Evolutionary conservation across 2,888 invertebrate genomes (phyloP).

Genomic region (Zonitis immaculata): DNA sequence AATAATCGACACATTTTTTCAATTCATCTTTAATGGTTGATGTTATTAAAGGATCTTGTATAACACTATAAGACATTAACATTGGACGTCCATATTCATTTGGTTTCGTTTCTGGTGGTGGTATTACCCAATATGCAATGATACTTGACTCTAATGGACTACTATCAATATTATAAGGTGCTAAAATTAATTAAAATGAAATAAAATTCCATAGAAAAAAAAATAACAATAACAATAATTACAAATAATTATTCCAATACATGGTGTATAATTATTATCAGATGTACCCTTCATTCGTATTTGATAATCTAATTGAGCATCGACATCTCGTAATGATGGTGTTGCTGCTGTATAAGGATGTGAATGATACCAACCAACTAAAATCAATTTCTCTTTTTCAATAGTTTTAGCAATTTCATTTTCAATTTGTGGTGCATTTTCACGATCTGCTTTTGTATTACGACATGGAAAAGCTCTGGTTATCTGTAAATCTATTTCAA

Average conservation of each 20-base stretch:
- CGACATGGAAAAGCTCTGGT: constrained; percentile 87
- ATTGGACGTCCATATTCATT: constrained; percentile 91
- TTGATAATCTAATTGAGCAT: constrained; percentile 91
- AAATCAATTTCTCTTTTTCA: constrained; percentile 71
- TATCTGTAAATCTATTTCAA: constrained; percentile 70
- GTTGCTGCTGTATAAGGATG: constrained; percentile 85
- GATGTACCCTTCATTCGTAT: constrained; percentile 89
- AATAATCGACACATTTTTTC: constrained; percentile 79
- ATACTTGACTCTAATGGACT: constrained; percentile 76
- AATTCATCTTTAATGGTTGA: constrained; percentile 81
- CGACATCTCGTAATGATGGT: constrained; percentile 83
- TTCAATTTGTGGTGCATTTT: constrained; percentile 72
- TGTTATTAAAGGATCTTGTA: constrained; percentile 76
- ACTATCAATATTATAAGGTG: constrained; percentile 78
- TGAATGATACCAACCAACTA: constrained; percentile 96
- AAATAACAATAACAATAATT: constrained; percentile 48
- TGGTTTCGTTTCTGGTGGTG: constrained; percentile 90
- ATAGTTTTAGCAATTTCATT: constrained; percentile 78
- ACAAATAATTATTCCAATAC: constrained; percentile 90
- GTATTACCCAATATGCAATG: constrained; percentile 90
- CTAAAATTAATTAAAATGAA: constrained; percentile 57
- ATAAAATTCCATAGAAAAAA: too few species aligned
- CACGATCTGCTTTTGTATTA: constrained; percentile 72
- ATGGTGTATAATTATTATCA: constrained; percentile 89
- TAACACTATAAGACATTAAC: constrained; percentile 79